These are phyloP conservation scores for Silurus meridionalis DNA, from an alignment of 2,113 vertebrate species.

Conservation along the genomic window DNA sequence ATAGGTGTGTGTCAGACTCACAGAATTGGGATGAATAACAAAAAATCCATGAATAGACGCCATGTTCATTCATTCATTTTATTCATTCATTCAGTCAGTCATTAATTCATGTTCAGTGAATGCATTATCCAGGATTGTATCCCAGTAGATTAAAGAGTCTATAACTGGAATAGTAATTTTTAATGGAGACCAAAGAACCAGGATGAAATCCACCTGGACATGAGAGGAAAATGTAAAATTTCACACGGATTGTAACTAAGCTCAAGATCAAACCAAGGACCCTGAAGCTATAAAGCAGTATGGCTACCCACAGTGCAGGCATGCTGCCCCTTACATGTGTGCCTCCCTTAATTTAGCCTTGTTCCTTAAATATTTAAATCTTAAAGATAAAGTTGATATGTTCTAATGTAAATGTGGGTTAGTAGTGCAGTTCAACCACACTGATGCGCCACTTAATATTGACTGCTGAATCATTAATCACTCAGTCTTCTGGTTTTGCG, in stretches of 20 bases:
- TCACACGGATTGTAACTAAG: not conserved
- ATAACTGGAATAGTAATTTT: not conserved
- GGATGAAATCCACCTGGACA: not conserved
- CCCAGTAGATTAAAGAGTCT: not conserved
- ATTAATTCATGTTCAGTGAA: not conserved
- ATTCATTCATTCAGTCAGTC: not conserved
- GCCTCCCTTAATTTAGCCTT: not conserved
- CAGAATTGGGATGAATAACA: not conserved
- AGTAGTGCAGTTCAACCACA: constrained; percentile 19
- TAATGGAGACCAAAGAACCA: not conserved
- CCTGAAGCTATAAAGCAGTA: not conserved
- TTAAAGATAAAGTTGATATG: not conserved
- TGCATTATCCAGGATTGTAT: not conserved
- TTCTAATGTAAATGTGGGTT: constrained; percentile 6
- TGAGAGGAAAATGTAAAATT: not conserved
- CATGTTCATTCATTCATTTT: not conserved
- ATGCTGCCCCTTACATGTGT: not conserved
- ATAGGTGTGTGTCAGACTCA: not conserved
- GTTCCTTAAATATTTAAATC: constrained; percentile 31
- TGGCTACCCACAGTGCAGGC: not conserved
- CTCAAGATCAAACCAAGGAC: not conserved
- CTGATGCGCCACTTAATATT: constrained; percentile 38
- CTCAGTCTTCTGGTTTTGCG: constrained; percentile 29
- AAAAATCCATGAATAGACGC: not conserved
- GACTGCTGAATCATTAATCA: constrained; percentile 49